Conservation (phyloP, 2,888 invertebrate species). For the Andrena hattorfiana region DNA sequence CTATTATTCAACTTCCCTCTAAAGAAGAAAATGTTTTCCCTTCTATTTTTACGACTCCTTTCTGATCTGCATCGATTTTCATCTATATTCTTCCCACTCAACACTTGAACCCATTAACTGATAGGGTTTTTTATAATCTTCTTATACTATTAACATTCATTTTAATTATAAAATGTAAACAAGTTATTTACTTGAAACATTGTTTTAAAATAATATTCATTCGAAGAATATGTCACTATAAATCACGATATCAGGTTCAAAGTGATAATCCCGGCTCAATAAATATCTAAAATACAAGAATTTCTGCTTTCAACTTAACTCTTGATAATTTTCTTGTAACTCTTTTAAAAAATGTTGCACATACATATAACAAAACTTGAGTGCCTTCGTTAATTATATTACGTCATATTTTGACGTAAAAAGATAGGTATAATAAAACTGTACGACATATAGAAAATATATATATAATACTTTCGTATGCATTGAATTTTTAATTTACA, state of each 20-base stretch:
- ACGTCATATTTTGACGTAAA: no score
- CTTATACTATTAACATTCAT: background rate
- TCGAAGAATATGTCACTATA: background rate
- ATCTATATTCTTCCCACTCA: background rate
- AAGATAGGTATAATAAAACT: no score
- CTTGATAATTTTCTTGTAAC: no score
- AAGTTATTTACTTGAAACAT: background rate
- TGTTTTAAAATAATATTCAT: background rate
- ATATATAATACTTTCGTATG: no score
- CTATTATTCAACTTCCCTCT: constrained; percentile 13
- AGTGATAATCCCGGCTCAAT: no score
- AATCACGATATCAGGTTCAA: background rate
- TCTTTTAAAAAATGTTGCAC: no score
- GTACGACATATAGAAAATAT: no score
- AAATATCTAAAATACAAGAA: no score
- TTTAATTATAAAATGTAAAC: background rate
- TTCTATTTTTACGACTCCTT: background rate
- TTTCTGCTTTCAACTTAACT: background rate
- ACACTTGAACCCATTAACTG: background rate
- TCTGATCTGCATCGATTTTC: background rate
- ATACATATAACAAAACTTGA: no score
- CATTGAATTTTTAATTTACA: no score
- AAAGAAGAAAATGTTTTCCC: background rate
- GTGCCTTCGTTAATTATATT: no score
- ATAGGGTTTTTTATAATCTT: background rate